A percentile compares a stretch with the other conserved stretches of the same genome.
These are phyloP conservation scores for Sebastes matsubarae DNA, from an alignment of 2,797 vertebrate genomes.

Conservation along the genomic window DNA sequence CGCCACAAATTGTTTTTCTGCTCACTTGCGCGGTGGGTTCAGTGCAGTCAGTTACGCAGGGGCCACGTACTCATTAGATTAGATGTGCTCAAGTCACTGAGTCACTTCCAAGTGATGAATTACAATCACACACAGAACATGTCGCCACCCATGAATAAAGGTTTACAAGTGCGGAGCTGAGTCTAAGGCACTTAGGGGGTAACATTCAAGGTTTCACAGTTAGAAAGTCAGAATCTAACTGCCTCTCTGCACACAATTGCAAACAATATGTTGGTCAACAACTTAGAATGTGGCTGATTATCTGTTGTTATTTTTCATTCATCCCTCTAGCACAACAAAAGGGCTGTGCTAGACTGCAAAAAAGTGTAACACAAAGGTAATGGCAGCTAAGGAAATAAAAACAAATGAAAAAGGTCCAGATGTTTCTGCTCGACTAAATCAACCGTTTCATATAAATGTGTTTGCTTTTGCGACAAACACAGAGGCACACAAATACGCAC, in stretches of 20 bases:
- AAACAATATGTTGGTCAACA: conserved; percentile 9
- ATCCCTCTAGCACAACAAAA: neutral
- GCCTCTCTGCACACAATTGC: conserved; percentile 8
- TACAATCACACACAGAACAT: neutral
- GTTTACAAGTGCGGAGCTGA: neutral
- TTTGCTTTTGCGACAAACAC: neutral
- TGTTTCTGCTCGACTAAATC: conserved; percentile 32
- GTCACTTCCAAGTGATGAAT: neutral
- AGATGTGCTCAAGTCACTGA: conserved; percentile 1
- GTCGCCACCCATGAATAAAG: neutral
- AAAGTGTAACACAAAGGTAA: conserved; percentile 24
- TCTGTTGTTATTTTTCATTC: conserved; percentile 1
- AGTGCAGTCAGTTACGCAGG: neutral
- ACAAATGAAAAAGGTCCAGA: conserved; percentile 46
- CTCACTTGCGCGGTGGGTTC: neutral
- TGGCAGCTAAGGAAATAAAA: conserved; percentile 42
- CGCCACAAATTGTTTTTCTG: conserved; percentile 6
- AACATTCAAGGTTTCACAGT: neutral
- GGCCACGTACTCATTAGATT: neutral
- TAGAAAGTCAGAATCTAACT: neutral
- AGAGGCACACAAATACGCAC: neutral
- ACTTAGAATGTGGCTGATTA: conserved; percentile 12
- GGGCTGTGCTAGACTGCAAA: neutral
- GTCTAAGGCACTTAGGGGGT: neutral
- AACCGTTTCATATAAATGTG: conserved; percentile 28